A percentile compares a stretch with the other conserved stretches of the same genome.
Evolutionary conservation across 2,797 vertebrate genomes (phyloP).

Genomic region (Hippocampus kuda): DNA sequence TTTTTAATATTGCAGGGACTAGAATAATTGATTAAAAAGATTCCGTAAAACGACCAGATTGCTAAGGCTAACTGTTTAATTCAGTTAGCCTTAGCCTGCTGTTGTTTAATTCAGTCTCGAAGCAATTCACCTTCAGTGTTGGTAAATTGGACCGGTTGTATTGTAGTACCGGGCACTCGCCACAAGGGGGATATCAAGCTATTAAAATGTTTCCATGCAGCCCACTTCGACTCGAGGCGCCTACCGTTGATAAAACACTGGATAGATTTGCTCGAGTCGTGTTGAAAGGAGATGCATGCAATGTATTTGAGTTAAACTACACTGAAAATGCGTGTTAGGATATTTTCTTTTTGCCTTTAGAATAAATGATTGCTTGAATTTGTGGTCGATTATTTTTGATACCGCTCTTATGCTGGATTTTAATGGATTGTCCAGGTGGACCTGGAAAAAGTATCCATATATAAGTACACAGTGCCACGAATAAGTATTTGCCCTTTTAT

Average conservation of each 20-base stretch:
- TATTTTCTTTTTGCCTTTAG: background rate
- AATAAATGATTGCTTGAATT: background rate
- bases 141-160: background rate
- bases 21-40: background rate
- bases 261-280: background rate
- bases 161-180: constrained; percentile 27
- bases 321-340: background rate
- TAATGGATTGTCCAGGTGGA: too few relatives aligned
- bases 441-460: too few relatives aligned
- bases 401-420: background rate
- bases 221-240: too few relatives aligned
- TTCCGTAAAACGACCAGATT: too few relatives aligned
- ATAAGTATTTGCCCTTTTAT: too few relatives aligned
- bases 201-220: constrained; percentile 14
- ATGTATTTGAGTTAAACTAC: background rate
- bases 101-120: background rate
- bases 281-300: background rate
- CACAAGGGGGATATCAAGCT: constrained; percentile 57
- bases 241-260: background rate
- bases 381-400: background rate
- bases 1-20: background rate
- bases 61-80: background rate
- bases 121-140: background rate
- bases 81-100: too few relatives aligned
- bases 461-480: too few relatives aligned